These are phyloP conservation scores for Grammomys dolichurus DNA, from an alignment of 2,113 vertebrate genomes.

Conservation along the genomic window DNA sequence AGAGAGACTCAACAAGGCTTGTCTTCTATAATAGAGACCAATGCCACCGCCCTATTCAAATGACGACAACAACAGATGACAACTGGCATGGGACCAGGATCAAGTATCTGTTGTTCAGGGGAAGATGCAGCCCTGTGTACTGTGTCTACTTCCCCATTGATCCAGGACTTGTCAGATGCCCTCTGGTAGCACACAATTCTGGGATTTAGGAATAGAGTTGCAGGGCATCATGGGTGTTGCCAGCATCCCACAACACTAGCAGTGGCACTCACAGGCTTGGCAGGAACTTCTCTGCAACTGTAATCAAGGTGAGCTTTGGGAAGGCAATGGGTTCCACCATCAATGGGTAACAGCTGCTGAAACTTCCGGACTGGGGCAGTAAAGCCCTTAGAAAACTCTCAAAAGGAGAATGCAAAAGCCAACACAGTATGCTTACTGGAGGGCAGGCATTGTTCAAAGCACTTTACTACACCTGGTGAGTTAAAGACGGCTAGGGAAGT, in stretches of 20 bases:
- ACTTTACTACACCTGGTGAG: neutral
- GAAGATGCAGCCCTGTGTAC: neutral
- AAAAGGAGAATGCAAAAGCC: neutral
- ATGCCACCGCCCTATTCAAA: too few species aligned
- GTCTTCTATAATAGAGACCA: too few species aligned
- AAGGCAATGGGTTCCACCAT: too few species aligned
- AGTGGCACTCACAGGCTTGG: neutral
- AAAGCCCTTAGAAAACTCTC: neutral
- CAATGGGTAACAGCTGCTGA: neutral
- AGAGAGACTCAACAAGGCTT: neutral
- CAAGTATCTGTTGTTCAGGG: neutral
- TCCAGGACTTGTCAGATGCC: neutral
- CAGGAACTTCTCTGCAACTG: neutral
- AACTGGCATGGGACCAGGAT: neutral
- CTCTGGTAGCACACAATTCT: neutral
- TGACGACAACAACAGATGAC: rapidly evolving
- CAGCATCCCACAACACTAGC: neutral
- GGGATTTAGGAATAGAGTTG: rapidly evolving
- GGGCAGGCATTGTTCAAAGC: neutral
- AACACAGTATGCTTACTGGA: neutral
- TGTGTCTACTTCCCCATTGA: neutral
- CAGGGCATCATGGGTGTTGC: too few species aligned
- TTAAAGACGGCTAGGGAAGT: neutral
- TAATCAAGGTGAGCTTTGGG: neutral
- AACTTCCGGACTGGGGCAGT: too few species aligned